Evolutionary conservation across 2,888 invertebrate genomes (phyloP), one percentile per base, ranked within the genome.

Genomic region (Hydraecia micacea): DNA sequence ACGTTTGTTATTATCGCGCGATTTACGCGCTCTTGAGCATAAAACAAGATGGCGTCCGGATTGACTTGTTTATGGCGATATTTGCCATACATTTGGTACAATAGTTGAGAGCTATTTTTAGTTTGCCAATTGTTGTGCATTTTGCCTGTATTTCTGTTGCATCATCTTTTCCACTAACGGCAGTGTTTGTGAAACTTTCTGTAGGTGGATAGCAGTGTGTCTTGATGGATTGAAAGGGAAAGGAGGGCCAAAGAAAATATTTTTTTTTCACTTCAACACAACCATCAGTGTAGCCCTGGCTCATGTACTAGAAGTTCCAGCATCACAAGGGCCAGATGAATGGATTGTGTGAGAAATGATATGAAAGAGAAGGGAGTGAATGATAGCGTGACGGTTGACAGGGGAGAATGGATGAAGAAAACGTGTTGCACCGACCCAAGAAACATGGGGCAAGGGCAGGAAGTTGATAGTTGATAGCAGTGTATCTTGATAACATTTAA

Each of bases 11-110:
- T 52, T 79, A 63, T 72, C 74, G 36, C 60, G 52, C 68, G 28
- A 83, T 81, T 77, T 83, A 70, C 60, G 69, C 60, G 68, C 58
- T 58, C 58, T 67, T 32, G 13, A 63, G 21, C n/a, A 13, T 32
- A 3, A 72, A 79, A 75, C 75, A 80, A 84, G 71, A 84, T 80
- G 74, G 83, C 80, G 52, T 60, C 52, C 46, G 46, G 46, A 28
- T 73, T 32, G 39, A 46, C 32, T 52, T 73, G 42, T 78, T 69
- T 69, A 78, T 69, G 58, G 58, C 32, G 55, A 78, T 78, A 73
- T 81, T 78, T 69, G 52, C 18, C 25, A 28, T 66, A 70, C 21
- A 49, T 28, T 65, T 25, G 4, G 9, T 2, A 21, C 6, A 39
- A 18, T 49, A 79, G 46, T 75, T 39, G 11, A 49, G 18, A 6